A percentile compares a stretch with the other conserved stretches of the same genome.
phyloP scores from a whole-genome alignment of 1,140 invertebrate species.

The Doryteuthis pealeii region DNA sequence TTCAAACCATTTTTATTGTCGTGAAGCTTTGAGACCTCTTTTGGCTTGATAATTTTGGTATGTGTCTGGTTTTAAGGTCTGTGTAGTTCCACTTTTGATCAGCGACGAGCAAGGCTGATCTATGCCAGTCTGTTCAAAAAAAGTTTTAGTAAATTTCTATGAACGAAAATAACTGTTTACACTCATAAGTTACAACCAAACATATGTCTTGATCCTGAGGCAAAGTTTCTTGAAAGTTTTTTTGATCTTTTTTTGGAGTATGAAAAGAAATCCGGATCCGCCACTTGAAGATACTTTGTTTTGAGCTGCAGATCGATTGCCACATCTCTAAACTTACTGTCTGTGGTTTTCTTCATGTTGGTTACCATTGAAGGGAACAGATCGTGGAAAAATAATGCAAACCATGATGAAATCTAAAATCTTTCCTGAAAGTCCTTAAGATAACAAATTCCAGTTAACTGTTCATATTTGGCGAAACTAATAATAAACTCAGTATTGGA shows the following conservation, averaged over 20 bases:
- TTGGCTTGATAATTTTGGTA: too few relatives aligned
- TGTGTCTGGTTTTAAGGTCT: slow-evolving; percentile 5
- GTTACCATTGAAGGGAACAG: slow-evolving; percentile 14
- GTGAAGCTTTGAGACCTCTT: not conserved
- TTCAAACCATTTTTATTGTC: too few relatives aligned
- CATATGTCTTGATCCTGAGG: too few relatives aligned
- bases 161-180: slow-evolving; percentile 8
- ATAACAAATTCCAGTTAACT: slow-evolving; percentile 17
- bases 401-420: slow-evolving; percentile 24
- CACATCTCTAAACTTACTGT: slow-evolving; percentile 15
- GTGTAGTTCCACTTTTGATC: too few relatives aligned
- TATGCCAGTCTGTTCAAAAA: not conserved
- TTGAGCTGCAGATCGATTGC: slow-evolving; percentile 19
- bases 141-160: too few relatives aligned
- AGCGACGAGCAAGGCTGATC: too few relatives aligned
- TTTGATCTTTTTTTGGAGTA: slow-evolving; percentile 13
- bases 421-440: slow-evolving; percentile 21
- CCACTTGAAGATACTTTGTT: slow-evolving; percentile 16
- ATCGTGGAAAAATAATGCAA: slow-evolving; percentile 19
- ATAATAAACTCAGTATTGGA: slow-evolving; percentile 16
- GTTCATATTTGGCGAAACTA: slow-evolving; percentile 20
- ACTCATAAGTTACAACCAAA: slow-evolving; percentile 8
- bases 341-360: slow-evolving; percentile 5
- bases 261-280: too few relatives aligned
- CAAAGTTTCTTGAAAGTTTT: slow-evolving; percentile 19